Conservation (phyloP, 2,113 vertebrate species). For the Zosterops borbonicus region DNA sequence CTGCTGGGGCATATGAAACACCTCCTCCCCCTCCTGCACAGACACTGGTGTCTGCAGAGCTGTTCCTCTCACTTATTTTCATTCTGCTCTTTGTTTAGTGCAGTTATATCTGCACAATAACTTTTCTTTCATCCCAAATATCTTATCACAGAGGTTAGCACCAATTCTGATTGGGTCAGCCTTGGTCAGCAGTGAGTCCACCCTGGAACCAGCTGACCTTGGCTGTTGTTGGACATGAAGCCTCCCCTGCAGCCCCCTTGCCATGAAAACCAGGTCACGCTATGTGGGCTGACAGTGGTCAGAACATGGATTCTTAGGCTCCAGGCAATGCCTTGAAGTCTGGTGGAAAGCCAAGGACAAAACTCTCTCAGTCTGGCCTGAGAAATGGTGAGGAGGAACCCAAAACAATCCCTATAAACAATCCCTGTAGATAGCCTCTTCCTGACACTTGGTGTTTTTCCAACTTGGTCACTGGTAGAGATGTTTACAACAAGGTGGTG, state of each 20-base stretch:
- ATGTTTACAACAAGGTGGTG: no score
- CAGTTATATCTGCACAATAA: background rate
- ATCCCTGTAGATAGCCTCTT: no score
- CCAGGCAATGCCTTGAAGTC: no score
- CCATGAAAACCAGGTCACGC: background rate
- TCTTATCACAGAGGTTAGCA: background rate
- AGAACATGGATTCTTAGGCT: no score
- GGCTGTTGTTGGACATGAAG: background rate
- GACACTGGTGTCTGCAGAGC: background rate
- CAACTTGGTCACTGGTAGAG: no score
- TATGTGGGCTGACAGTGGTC: no score
- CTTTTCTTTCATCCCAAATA: background rate
- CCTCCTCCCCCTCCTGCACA: background rate
- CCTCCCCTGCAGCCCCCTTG: accelerated
- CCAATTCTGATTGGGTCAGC: accelerated
- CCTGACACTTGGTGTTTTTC: no score
- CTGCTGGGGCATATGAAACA: background rate
- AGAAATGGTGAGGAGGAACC: no score
- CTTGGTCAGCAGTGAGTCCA: background rate
- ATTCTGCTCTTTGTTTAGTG: background rate
- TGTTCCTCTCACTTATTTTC: background rate
- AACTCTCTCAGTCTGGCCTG: no score
- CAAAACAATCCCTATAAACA: no score
- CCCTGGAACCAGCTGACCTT: background rate
- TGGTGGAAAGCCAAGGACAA: no score